These are phyloP conservation scores for Neoaliturus tenellus DNA, from an alignment of 2,888 invertebrate species.

Conservation along the genomic window DNA sequence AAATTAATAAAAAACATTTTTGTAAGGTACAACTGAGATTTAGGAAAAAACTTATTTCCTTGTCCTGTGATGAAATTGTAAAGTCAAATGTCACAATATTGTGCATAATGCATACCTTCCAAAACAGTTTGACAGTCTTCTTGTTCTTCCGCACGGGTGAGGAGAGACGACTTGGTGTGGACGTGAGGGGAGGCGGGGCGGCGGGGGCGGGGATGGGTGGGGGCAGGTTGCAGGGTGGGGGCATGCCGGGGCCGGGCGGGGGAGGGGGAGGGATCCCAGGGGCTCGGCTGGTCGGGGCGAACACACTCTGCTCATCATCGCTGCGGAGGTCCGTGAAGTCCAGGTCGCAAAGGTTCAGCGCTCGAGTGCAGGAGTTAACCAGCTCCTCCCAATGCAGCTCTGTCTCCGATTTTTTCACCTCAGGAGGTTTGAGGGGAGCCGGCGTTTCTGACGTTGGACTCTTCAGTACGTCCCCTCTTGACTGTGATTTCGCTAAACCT, in stretches of 20 bases:
- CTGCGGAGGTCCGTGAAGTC: conserved; percentile 96
- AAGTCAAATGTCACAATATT: too few species aligned
- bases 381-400: conserved; percentile 98
- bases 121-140: conserved; percentile 98
- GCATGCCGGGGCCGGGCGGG: conserved; percentile 74
- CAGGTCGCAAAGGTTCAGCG: conserved; percentile 92
- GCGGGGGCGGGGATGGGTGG: conserved; percentile 65
- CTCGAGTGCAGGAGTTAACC: conserved; percentile 83
- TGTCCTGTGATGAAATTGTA: too few species aligned
- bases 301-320: conserved; percentile 90
- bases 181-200: conserved; percentile 70
- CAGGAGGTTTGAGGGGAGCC: conserved; percentile 76
- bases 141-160: conserved; percentile 81
- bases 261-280: conserved; percentile 87
- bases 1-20: too few species aligned
- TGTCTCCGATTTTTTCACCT: conserved; percentile 92
- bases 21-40: too few species aligned
- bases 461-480: conserved; percentile 79
- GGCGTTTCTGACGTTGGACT: conserved; percentile 79
- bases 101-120: conserved; percentile 78
- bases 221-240: conserved; percentile 69
- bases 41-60: too few species aligned
- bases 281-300: conserved; percentile 80
- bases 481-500: conserved; percentile 69
- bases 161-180: conserved; percentile 65